Base-by-base conservation (phyloP, 2,888 invertebrate genomes). In the Laothoe populi region DNA sequence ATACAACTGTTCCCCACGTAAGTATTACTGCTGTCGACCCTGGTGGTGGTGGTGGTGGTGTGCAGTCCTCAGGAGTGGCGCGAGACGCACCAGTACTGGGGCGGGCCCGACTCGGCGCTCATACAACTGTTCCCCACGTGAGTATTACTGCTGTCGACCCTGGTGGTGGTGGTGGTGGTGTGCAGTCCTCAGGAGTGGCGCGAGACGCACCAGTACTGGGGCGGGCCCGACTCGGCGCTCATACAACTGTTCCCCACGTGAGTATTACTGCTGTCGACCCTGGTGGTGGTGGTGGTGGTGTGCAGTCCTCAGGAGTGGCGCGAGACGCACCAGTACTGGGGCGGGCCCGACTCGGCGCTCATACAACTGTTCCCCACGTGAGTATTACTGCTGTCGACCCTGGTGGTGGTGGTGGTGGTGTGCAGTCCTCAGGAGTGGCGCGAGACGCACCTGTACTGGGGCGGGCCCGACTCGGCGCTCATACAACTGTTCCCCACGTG, bases 81-180 rank as follows among this genome's bases (percentile, higher is more conserved):
- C 71, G 98, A 97, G 85, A 95, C 96, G 4, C 96, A 97, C 87
- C 94, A 95, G 74, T 97, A 97, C 88, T 97, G 96, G 94, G 98
- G 98, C 48, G 94, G 95, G 2, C 94, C 96, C n/a, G 96, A 97
- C 64, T 94, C 95, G 66, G 95, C 96, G 72, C 94, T 97, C 48
- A 89, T 98, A 63, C 97, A 97, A 83, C 85, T 98, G 19, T 23
- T n/a, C n/a, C n/a, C n/a, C n/a, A n/a, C n/a, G n/a, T n/a, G n/a
- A n/a, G n/a, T n/a, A n/a, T n/a, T n/a, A n/a, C n/a, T n/a, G n/a
- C n/a, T n/a, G n/a, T n/a, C 96, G 0, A 95, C 95, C 0, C 77
- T 96, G 63, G 92, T 94, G 65, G 79, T 96, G 64, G 94, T 96
- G 65, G 95, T 13, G 10, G 38, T 38, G 38, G 13, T 38, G 13